A percentile compares a stretch with the other conserved stretches of the same genome.
phyloP scores from a whole-genome alignment of 2,888 invertebrate genomes.

The Odontothrips loti region DNA sequence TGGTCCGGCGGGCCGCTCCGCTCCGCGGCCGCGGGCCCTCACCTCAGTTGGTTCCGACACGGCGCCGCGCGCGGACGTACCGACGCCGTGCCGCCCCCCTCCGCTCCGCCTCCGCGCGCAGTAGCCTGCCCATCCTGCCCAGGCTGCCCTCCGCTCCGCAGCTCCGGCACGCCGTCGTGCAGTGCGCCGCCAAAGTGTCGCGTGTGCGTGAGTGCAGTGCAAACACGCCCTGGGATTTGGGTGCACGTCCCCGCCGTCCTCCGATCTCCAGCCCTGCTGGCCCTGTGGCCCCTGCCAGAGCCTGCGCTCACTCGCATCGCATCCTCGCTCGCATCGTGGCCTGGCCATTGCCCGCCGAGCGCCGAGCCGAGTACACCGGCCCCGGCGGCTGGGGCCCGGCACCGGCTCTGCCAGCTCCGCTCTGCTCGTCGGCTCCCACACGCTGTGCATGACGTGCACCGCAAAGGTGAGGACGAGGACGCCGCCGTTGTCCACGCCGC shows the following conservation, averaged over 20 bases:
- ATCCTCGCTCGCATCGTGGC: no score
- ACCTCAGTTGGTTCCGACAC: conserved; percentile 16
- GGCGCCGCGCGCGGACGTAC: conserved; percentile 36
- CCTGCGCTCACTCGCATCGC: neutral
- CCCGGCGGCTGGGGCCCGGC: no score
- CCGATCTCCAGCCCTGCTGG: neutral
- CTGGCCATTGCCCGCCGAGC: no score
- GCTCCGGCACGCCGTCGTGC: neutral
- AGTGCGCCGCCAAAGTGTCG: neutral
- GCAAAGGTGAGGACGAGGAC: no score
- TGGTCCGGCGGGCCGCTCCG: conserved; percentile 9
- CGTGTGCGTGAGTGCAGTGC: neutral
- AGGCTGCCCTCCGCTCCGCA: neutral
- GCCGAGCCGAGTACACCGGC: no score
- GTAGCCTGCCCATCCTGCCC: neutral
- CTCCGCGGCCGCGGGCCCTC: neutral
- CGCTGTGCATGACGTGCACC: no score
- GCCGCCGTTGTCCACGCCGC: no score
- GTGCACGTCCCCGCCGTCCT: neutral
- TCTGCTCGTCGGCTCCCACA: no score
- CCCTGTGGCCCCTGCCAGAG: neutral
- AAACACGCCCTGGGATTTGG: no score
- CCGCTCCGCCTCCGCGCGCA: neutral
- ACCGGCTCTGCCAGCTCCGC: no score
- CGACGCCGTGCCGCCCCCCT: conserved; percentile 35